phyloP scores from a whole-genome alignment of 2,113 vertebrate species.

The Pholis gunnellus region DNA sequence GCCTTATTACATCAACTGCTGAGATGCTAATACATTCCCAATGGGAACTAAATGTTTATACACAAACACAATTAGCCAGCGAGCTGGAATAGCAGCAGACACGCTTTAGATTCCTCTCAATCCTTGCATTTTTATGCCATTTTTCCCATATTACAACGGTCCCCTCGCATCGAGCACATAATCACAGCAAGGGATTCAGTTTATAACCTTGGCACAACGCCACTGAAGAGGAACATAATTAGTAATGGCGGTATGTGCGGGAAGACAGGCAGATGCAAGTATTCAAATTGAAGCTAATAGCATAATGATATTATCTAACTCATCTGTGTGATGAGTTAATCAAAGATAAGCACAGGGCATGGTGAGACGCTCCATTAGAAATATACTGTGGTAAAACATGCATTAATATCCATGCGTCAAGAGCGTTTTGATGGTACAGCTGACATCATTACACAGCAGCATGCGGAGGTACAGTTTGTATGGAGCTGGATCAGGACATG shows the following conservation, averaged over 20 bases:
- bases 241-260: constrained; percentile 60
- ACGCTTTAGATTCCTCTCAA: constrained; percentile 43
- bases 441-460: constrained; percentile 52
- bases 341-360: constrained; percentile 58
- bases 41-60: constrained; percentile 52
- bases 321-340: constrained; percentile 69
- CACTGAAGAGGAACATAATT: constrained; percentile 63
- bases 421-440: constrained; percentile 43
- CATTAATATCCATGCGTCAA: constrained; percentile 68
- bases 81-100: constrained; percentile 35
- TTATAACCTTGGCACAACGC: constrained; percentile 58
- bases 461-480: constrained; percentile 60
- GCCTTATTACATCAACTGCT: constrained; percentile 40
- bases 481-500: constrained; percentile 56
- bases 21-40: constrained; percentile 56
- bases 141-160: constrained; percentile 80
- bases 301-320: constrained; percentile 68
- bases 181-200: constrained; percentile 54
- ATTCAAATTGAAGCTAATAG: constrained; percentile 65
- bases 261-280: constrained; percentile 67
- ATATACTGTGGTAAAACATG: constrained; percentile 62
- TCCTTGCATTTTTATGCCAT: constrained; percentile 75
- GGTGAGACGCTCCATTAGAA: constrained; percentile 58
- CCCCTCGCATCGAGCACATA: constrained; percentile 63
- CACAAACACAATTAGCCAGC: constrained; percentile 35